A percentile compares a stretch with the other conserved stretches of the same genome.
Evolutionary conservation across 2,113 vertebrate genomes (phyloP).

Genomic region (Atractosteus spatula): DNA sequence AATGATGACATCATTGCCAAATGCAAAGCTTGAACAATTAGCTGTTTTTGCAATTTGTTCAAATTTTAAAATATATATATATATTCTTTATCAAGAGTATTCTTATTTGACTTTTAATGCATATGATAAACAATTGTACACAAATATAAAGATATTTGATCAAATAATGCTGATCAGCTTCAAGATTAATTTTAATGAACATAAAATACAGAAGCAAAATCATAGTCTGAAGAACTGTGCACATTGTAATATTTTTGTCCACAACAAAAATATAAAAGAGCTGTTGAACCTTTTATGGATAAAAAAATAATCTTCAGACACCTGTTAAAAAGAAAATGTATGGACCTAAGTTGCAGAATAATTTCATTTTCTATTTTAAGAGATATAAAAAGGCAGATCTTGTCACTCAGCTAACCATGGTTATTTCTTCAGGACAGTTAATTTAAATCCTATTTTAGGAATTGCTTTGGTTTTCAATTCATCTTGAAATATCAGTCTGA

Average conservation of each 20-base stretch:
- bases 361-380: neutral
- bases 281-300: neutral
- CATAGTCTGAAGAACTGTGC: neutral
- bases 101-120: no score
- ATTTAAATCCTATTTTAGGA: slow-evolving; percentile 1
- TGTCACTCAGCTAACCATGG: slow-evolving; percentile 4
- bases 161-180: slow-evolving; percentile 11
- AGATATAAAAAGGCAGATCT: slow-evolving; percentile 1
- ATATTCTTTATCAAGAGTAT: no score
- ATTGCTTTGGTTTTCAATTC: neutral
- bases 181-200: slow-evolving; percentile 1
- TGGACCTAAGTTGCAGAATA: neutral
- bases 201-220: neutral
- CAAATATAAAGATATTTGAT: slow-evolving; percentile 1
- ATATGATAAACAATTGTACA: neutral
- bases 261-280: no score
- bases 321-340: neutral
- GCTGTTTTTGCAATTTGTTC: no score
- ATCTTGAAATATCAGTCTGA: neutral
- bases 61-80: no score
- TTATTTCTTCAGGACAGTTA: slow-evolving; percentile 1
- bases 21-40: no score
- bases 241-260: neutral
- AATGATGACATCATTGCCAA: no score
- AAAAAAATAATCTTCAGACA: slow-evolving; percentile 1